Evolutionary conservation across 1,140 invertebrate species (phyloP), one percentile per base, ranked within the genome.

Genomic region (Lerema accius): DNA sequence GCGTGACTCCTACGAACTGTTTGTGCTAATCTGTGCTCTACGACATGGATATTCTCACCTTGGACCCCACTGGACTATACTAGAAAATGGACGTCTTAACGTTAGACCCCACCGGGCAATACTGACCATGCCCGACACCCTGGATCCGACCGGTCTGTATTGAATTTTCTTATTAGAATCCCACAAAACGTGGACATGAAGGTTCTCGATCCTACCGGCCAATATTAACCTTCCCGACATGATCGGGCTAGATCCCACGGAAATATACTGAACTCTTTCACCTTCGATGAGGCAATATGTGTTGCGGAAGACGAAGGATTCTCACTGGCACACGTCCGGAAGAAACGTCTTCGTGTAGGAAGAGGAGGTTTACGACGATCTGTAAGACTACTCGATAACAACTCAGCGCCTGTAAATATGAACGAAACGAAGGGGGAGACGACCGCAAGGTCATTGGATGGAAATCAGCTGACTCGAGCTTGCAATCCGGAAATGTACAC

Each of bases 1-100:
- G 73, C 70, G 58, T 40, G 63, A 69, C n/a, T n/a, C n/a, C n/a
- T n/a, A 82, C 80, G 76, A 82, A 80, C 73, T 78, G 53, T 43
- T 80, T 84, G 84, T 84, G 82, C 53, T 75, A 83, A 67, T 75
- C 70, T 84, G 85, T 86, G 84, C 71, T 76, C 51, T 48, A 71
- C 40, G 64, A 46, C 61, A 90, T 90, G 87, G 83, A 90, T 84
- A 86, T 90, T 67, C 70, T 81, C 67, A 84, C 83, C 43, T 61
- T 90, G 71, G 87, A 90, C 69, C 87, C 87, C 3, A 90, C 87
- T 69, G 87, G 87, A 83, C 85, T 90, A 40, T 90, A 90, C 67
- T 90, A 81, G 78, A 55, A 73, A 40, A 89, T 89, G 86, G 83
- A 87, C 65, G 71, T 80, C 65, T 53, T 70, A 45, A 87, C 80